Evolutionary conservation across 2,797 vertebrate species (phyloP), one percentile per base, ranked within the genome.

Genomic region (Phoxinus dragarum): DNA sequence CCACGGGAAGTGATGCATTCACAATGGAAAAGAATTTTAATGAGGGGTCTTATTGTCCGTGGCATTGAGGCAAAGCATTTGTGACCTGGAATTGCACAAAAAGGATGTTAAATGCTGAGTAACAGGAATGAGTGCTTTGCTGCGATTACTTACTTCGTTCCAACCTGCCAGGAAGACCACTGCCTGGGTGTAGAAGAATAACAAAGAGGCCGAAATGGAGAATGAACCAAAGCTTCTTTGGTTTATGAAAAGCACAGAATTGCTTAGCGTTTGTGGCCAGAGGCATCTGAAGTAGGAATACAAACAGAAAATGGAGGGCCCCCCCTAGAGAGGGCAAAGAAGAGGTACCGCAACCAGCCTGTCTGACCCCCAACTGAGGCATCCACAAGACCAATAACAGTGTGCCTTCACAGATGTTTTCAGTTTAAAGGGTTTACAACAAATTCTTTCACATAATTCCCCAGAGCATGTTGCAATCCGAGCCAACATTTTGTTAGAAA

Each of bases 351-450:
- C 89, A 11, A 47, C 88, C 76, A 86, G 86, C 66, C 81, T 16
- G 0, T 84, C 85, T 52, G 0, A 90, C 89, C 9, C 16, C 86
- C 86, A 69, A 82, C 54, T 2, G 88, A 86, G 87, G 10, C 85
- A 85, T 44, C 90, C 87, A 92, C 90, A 88, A 91, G 91, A 88
- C 87, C 89, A 87, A 87, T 91, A 86, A 88, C 69, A 86, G 88
- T 83, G 90, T 4, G 90, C 3, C 42, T 89, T 87, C 82, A 89
- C 95, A 96, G 94, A 94, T 95, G 96, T 91, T 94, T 93, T 92
- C 95, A 93, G 91, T 96, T 94, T 94, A 86, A 47, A 86, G 91
- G 89, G 93, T 94, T 95, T 93, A 95, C 93, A 94, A 93, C 93
- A 91, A 87, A 93, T 90, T 91, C 81, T 94, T 94, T 93, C 91